Evolutionary conservation across 2,797 vertebrate genomes (phyloP), one percentile per base, ranked within the genome.

Genomic region (Eleutherodactylus coqui): DNA sequence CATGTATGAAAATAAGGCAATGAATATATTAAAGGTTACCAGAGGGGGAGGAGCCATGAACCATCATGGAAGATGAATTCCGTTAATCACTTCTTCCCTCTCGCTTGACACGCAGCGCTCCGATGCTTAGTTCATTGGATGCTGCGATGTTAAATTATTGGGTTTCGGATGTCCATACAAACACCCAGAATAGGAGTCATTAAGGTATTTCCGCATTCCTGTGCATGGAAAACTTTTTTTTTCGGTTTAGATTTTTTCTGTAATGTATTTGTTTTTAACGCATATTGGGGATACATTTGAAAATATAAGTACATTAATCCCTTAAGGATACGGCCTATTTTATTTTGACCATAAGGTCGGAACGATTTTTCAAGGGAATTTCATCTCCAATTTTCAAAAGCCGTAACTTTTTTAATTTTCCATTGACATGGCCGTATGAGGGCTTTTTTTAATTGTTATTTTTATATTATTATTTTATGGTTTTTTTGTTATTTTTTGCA

Each of bases 1-100:
- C 93, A 95, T 94, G 94, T 94, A 92, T 93, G 92, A 95, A 95
- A 95, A 95, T 94, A 89, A 94, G 95, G 95, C 94, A 94, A 96
- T 96, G 96, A 96, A 96, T 96, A 95, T 90, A 96, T 96, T 94
- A 95, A 88, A 78, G 88, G 79, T 89, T 86, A 87, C 85, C 79
- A 85, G 86, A 91, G 91, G 90, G n/a, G 91, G 91, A 90, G 88
- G 89, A 84, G 82, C 79, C 1, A 36, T 7, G 88, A 83, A 76
- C 85, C 89, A 69, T 0, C 0, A 60, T 75, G 34, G 45, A 27
- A 89, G 70, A 47, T 67, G 81, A 85, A 53, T 75, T 45, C 86
- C 78, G 67, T 88, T 92, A 90, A 89, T 91, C 85, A 89, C 78
- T 36, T 36, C 76, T 69, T 89, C 88, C 79, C 62, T 73, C 34